Evolutionary conservation across 2,797 vertebrate species (phyloP), one percentile per base, ranked within the genome.

Genomic region (Acestrorhynchus altus): DNA sequence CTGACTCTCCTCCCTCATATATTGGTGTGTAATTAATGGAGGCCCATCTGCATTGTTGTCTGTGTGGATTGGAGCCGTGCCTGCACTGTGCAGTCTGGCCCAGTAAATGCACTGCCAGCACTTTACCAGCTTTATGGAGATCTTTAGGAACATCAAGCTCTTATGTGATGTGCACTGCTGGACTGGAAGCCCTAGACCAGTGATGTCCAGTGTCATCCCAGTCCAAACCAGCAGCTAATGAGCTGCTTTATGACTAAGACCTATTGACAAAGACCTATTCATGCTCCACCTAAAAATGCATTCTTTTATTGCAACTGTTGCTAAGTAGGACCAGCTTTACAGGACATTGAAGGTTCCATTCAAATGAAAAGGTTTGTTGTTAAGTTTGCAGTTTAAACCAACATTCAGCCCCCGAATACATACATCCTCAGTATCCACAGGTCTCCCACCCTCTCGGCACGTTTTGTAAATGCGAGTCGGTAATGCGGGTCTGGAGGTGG

Each of bases 11-110:
- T 65, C 60, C 35, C 20, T 57, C 22, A 42, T 61, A 31, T 63
- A 22, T 81, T 78, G 81, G 73, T 76, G 88, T 91, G 89, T 92
- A 91, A 91, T 93, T 92, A 91, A 91, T 91, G 86, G 89, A 86
- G 83, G 85, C 85, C 90, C 90, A 89, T 93, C 88, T 90, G 91
- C 89, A 89, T 90, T 90, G 78, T 83, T 90, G 83, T 87, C 78
- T 88, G 65, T 78, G 88, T 49, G 40, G 39, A 69, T 42, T 85
- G 74, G 63, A 73, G 65, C 57, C 9, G 31, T 22, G 63, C 61
- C 68, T 74, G 66, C 28, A 12, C 18, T 52, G 42, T 70, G 47
- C 67, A 72, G 56, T 57, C 74, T 64, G 52, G 54, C 54, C 44
- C 12, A 10, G 46, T 60, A 67, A 69, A 51, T 57, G 73, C 73